Conservation (phyloP, 2,113 vertebrate species). For the Vulpes vulpes region DNA sequence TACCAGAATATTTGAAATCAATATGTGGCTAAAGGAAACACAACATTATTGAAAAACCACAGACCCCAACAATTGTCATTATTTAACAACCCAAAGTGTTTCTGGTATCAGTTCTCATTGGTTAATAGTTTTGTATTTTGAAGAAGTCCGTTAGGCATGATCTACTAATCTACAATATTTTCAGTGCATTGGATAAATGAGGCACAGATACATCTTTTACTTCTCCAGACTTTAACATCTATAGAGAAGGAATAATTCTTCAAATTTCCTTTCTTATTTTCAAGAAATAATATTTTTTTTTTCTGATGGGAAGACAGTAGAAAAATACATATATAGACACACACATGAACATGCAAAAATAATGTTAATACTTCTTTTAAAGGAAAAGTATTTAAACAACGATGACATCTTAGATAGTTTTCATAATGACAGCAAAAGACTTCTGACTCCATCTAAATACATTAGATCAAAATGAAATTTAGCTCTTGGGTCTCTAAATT, state of each 20-base stretch:
- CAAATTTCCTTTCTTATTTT: background rate
- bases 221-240: conserved; percentile 43
- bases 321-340: background rate
- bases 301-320: background rate
- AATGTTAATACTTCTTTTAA: background rate
- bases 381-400: background rate
- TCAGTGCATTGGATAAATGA: conserved; percentile 30
- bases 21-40: conserved; percentile 56
- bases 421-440: background rate
- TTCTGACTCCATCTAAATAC: background rate
- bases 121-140: conserved; percentile 45
- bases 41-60: conserved; percentile 58
- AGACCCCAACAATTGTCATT: conserved; percentile 44
- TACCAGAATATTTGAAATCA: conserved; percentile 64
- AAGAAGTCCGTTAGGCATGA: conserved; percentile 18
- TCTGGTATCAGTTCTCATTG: background rate
- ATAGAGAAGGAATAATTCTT: conserved; percentile 57
- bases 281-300: background rate
- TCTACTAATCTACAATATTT: background rate
- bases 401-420: background rate
- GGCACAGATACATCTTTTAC: background rate
- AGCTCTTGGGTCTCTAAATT: background rate
- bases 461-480: background rate
- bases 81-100: conserved; percentile 51
- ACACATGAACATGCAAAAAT: background rate